A percentile compares a stretch with the other conserved stretches of the same genome.
These are phyloP conservation scores for Strigamia crassipes DNA, from an alignment of 2,888 invertebrate genomes.

Conservation along the genomic window DNA sequence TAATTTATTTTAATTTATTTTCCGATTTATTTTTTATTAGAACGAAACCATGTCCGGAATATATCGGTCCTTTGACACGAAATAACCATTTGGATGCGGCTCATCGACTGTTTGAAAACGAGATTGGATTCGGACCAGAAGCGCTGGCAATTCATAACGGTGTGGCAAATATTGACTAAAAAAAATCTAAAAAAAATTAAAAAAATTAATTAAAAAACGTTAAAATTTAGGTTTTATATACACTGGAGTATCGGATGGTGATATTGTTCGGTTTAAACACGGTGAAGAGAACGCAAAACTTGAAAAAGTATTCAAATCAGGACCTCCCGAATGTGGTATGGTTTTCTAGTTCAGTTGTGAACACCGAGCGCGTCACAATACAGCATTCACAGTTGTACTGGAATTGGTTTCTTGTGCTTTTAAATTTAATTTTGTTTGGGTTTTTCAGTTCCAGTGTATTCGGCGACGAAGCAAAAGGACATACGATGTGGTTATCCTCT, in stretches of 20 bases:
- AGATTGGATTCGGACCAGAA: background rate
- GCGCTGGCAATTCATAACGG: background rate
- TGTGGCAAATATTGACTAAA: too few relatives aligned
- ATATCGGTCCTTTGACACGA: background rate
- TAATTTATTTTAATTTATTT: too few relatives aligned
- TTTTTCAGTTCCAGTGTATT: background rate
- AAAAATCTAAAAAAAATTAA: background rate
- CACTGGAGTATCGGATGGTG: background rate
- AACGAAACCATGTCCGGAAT: conserved; percentile 1
- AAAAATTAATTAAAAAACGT: too few relatives aligned
- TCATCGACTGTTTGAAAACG: background rate
- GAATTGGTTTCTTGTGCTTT: too few relatives aligned
- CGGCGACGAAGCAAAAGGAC: background rate
- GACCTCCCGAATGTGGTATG: conserved; percentile 9
- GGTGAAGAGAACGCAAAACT: background rate
- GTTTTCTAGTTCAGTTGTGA: too few relatives aligned
- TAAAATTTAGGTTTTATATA: background rate
- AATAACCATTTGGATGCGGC: conserved; percentile 4
- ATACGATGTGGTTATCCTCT: background rate
- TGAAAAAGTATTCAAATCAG: background rate
- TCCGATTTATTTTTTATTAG: conserved; percentile 10
- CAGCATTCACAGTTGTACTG: too few relatives aligned
- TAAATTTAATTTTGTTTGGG: too few relatives aligned
- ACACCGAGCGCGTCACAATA: too few relatives aligned
- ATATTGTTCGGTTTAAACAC: background rate